Evolutionary conservation across 35 echinoderm and acorn worm genomes (phyloP), one percentile per base, ranked within the genome.

Genomic region (Lytechinus variegatus): DNA sequence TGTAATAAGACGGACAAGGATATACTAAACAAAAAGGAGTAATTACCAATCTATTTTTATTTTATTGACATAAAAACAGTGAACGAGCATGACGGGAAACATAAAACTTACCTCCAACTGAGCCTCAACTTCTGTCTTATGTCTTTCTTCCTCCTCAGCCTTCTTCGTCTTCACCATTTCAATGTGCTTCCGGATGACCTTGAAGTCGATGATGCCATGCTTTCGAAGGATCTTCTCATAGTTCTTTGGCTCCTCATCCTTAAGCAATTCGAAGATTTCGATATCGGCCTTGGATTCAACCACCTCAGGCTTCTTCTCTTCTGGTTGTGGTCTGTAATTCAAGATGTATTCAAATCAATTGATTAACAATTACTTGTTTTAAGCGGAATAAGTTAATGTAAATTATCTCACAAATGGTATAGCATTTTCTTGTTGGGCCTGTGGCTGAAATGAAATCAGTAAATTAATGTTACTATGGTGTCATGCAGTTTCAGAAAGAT

Each of bases 251-350:
- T 97, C 88, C 53, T 94, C 95, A 61, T 97, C 97, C 54, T 97
- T 97, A 2, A 97, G 60, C 72, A 97, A 87, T 52, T 97, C 97
- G 91, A 92, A 96, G 56, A 97, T 92, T 72, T 97, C 95, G 86
- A 87, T 88, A 57, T 97, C 96, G 7, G 16, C 92, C 28, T 90
- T 54, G 52, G 52, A 54, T 54, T 29, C 88, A 9, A 90, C 88
- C 28, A 90, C 88, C 27, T 90, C 88, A 33, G 88, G 88, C 28
- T 52, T 90, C 9, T 90, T 90, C 88, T 90, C 88, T 16, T 90
- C 88, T 4, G 88, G 29, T 52, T 90, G 28, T 24, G 88, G 88
- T 90, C 88, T 90, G 88, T 29, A 90, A 90, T 13, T 28, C 3
- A 44, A 90, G 52, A 51, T 90, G 60, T 54, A 24, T n/a, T 79